Conservation (phyloP, 2,797 vertebrate genomes). For the Pelodytes ibericus region DNA sequence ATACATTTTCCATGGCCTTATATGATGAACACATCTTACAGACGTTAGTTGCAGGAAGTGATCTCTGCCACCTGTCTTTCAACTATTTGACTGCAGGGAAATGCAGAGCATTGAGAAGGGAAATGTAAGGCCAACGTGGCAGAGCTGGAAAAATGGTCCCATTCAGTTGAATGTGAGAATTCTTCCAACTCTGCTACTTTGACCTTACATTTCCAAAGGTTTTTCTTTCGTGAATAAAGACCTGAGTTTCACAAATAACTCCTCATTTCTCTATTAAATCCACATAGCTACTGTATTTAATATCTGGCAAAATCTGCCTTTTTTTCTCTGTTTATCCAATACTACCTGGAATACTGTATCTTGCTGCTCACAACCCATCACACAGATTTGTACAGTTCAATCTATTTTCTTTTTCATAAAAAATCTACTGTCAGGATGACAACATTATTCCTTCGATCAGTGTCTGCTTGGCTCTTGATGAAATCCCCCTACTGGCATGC, state of each 20-base stretch:
- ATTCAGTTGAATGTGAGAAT: too few relatives aligned
- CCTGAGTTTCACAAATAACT: not conserved
- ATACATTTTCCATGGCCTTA: too few relatives aligned
- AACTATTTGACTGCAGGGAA: too few relatives aligned
- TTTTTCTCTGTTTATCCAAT: not conserved
- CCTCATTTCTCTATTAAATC: not conserved
- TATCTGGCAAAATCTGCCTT: not conserved
- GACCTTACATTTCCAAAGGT: too few relatives aligned
- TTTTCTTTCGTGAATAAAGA: too few relatives aligned
- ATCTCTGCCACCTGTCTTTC: too few relatives aligned
- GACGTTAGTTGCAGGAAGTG: too few relatives aligned
- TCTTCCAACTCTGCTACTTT: too few relatives aligned
- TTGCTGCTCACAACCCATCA: not conserved
- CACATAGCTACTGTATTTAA: not conserved
- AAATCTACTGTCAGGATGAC: not conserved
- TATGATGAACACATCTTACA: too few relatives aligned
- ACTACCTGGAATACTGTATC: not conserved
- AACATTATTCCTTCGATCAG: slow-evolving; percentile 7
- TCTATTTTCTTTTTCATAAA: not conserved
- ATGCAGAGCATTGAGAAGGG: too few relatives aligned
- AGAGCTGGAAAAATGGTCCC: too few relatives aligned
- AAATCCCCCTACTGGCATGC: not conserved
- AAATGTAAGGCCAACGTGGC: too few relatives aligned
- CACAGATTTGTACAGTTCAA: not conserved
- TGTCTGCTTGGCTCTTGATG: not conserved